Conservation (phyloP, 2,888 invertebrate species). For the Keiferia lycopersicella region DNA sequence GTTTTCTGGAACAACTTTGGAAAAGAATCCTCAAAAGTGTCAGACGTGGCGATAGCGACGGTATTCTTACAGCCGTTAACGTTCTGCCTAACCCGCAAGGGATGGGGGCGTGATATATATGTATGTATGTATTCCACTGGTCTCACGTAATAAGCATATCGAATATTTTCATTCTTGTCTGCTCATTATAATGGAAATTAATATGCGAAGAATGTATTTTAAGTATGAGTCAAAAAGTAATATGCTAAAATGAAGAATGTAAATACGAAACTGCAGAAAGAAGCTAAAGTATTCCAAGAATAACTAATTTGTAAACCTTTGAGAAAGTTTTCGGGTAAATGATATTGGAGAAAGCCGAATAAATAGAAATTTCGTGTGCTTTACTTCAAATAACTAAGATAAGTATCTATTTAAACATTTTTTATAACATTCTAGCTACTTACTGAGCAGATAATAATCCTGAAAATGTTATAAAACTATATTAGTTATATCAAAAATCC, state of each 20-base stretch:
- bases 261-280: not conserved
- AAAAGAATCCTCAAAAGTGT: too few species aligned
- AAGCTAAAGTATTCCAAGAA: not conserved
- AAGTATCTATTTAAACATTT: not conserved
- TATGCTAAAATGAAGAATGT: too few species aligned
- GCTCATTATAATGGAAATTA: not conserved
- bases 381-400: not conserved
- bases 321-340: constrained; percentile 3
- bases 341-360: not conserved
- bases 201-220: not conserved
- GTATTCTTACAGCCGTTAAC: too few species aligned
- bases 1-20: too few species aligned
- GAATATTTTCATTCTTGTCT: not conserved
- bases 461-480: not conserved
- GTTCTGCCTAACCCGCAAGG: too few species aligned
- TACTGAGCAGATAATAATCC: not conserved
- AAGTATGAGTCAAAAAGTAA: too few species aligned
- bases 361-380: not conserved
- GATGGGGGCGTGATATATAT: too few species aligned
- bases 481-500: too few species aligned
- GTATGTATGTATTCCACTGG: not conserved
- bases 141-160: constrained; percentile 11
- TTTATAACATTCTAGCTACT: not conserved
- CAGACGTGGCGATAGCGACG: too few species aligned
- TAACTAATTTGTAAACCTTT: not conserved